phyloP scores from a whole-genome alignment of 2,888 invertebrate species.

The Sinhomidia bicolor region DNA sequence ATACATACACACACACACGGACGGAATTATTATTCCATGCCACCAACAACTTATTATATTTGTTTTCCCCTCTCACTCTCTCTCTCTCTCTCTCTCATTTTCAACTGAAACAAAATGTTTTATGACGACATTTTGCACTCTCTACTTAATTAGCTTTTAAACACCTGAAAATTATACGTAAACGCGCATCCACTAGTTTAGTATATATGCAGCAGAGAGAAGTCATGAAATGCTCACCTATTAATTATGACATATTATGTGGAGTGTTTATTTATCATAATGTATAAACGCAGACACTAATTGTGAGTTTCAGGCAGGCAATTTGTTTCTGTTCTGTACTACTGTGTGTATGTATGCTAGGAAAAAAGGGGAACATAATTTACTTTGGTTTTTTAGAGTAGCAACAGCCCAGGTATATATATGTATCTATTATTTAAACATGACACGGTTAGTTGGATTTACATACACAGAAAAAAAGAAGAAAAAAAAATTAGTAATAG shows the following conservation, averaged over 20 bases:
- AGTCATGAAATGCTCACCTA: constrained; percentile 7
- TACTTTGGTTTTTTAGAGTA: background rate
- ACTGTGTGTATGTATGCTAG: background rate
- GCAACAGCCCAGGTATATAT: background rate
- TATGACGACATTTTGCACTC: constrained; percentile 48
- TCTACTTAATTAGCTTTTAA: constrained; percentile 32
- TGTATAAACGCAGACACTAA: background rate
- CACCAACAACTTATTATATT: no score
- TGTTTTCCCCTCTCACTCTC: constrained; percentile 5
- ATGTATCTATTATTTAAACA: background rate
- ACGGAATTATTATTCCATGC: no score
- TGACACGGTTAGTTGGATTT: constrained; percentile 1
- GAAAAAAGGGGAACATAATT: constrained; percentile 4
- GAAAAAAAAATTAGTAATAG: background rate
- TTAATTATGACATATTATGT: constrained; percentile 14
- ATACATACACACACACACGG: no score
- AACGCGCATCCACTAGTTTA: no score
- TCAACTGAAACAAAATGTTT: background rate
- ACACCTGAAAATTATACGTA: constrained; percentile 30
- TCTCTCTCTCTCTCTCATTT: no score
- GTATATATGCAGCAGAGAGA: background rate
- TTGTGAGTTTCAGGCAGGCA: background rate
- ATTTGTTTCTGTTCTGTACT: background rate
- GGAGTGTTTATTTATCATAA: constrained; percentile 28
- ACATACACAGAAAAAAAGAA: no score